Conservation (phyloP, 2,113 vertebrate genomes). For the Larimichthys polyactis region DNA sequence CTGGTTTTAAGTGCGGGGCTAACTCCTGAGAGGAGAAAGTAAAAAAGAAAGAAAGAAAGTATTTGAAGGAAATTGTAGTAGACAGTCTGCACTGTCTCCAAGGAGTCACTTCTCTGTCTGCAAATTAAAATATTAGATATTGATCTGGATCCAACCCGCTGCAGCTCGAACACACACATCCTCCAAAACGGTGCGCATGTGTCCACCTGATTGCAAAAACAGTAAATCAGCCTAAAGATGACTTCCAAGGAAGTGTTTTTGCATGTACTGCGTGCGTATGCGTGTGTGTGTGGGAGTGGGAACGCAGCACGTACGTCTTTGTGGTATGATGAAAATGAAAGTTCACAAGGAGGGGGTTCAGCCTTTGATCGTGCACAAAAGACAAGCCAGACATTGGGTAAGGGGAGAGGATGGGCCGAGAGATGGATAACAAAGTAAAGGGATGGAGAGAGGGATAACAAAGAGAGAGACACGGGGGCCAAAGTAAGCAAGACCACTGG, state of each 20-base stretch:
- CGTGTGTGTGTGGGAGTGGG: not conserved
- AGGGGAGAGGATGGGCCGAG: constrained; percentile 40
- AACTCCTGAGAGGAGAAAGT: constrained; percentile 8
- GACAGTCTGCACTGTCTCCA: not conserved
- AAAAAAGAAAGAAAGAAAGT: constrained; percentile 13
- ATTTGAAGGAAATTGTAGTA: not conserved
- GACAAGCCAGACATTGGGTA: constrained; percentile 42
- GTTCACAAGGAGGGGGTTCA: constrained; percentile 32
- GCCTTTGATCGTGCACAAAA: constrained; percentile 68
- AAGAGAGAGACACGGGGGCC: constrained; percentile 52
- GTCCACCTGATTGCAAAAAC: not conserved
- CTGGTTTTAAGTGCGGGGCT: constrained; percentile 26
- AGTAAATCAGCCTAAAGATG: constrained; percentile 4
- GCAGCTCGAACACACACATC: not conserved
- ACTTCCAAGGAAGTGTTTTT: not conserved
- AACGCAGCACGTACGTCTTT: constrained; percentile 12
- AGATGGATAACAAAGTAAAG: constrained; percentile 48
- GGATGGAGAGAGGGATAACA: constrained; percentile 64
- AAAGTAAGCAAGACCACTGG: constrained; percentile 70
- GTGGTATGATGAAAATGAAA: constrained; percentile 49
- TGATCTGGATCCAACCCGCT: not conserved
- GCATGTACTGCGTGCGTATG: not conserved
- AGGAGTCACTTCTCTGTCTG: constrained; percentile 22
- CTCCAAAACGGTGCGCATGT: not conserved
- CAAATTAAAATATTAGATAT: constrained; percentile 29